Base-by-base conservation (phyloP, 2,888 invertebrate species). In the Epiblema foenella region DNA sequence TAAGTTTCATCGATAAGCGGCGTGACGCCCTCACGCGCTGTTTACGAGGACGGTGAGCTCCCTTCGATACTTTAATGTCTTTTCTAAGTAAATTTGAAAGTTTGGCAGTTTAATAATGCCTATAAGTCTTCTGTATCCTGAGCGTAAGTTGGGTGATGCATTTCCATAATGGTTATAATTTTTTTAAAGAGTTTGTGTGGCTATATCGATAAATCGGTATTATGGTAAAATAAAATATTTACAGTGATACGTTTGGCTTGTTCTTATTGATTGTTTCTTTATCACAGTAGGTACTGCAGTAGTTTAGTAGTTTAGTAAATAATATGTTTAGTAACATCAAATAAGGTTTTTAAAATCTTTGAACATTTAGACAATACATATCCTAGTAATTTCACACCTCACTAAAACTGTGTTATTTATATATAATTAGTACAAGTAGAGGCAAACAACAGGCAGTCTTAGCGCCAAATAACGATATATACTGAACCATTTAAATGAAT, bases 1-100 rank as follows among this genome's bases (percentile, higher is more conserved):
- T 54, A 69, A 77, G 74, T 79, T 77, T 76, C 77, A 77, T 76
- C 75, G 70, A 75, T 74, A 76, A 73, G 73, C 71, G 58, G 59
- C 69, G 62, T 70, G 39, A 33, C 42, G 33, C 33, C 12, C 65
- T 17, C 68, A 20, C 58, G 29, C 29, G 24, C 9, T 58, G 67
- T 67, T 57, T 58, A 67, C 67, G 46, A n/a, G 46, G 29, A 11
- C 54, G 51, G 17, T 54, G 63, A 33, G 60, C 15, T 39, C 64
- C 39, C 39, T 52, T 64, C 37, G 52, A 64, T 64, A 64, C 64
- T 64, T 64, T 64, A 64, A 64, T 64, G 54, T 54, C 64, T 64
- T 64, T 24, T 64, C 15, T 64, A 64, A 64, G 64, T 64, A 52
- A 64, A 64, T 64, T 64, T 64, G 64, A 52, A 64, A 64, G 54